phyloP scores from a whole-genome alignment of 1,140 invertebrate species.

The Cataglyphis hispanica region DNA sequence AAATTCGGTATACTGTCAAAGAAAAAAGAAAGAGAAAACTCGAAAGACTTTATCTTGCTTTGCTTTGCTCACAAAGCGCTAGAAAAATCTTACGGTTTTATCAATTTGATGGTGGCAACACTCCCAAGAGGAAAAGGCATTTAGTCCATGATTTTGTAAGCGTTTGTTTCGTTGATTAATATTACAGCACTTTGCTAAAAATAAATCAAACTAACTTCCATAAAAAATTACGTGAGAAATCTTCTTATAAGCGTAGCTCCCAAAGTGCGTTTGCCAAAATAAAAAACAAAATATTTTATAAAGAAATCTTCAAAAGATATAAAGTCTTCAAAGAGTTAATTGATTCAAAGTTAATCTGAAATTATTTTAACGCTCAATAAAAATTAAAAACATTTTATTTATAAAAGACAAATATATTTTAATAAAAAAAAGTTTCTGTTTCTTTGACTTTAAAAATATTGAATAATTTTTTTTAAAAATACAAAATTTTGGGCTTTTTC shows the following conservation, averaged over 20 bases:
- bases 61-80: constrained; percentile 35
- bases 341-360: not conserved
- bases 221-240: constrained; percentile 78
- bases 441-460: not conserved
- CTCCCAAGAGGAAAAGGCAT: constrained; percentile 63
- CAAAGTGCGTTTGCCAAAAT: constrained; percentile 66
- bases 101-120: constrained; percentile 64
- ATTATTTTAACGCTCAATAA: not conserved
- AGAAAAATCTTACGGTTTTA: constrained; percentile 64
- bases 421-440: not conserved
- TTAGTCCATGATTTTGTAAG: constrained; percentile 67
- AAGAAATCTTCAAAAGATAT: constrained; percentile 1
- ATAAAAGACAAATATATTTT: not conserved
- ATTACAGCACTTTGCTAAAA: constrained; percentile 68
- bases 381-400: not conserved
- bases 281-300: constrained; percentile 11
- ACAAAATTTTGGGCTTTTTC: not conserved
- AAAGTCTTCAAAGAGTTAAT: constrained; percentile 8
- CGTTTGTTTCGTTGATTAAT: constrained; percentile 48
- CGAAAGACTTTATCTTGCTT: constrained; percentile 68
- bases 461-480: not conserved
- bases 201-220: constrained; percentile 77
- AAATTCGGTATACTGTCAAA: constrained; percentile 60
- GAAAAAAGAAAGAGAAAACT: constrained; percentile 46
- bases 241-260: constrained; percentile 68